A percentile compares a stretch with the other conserved stretches of the same genome.
Evolutionary conservation across 2,113 vertebrate species (phyloP).

Genomic region (Ellobius talpinus): DNA sequence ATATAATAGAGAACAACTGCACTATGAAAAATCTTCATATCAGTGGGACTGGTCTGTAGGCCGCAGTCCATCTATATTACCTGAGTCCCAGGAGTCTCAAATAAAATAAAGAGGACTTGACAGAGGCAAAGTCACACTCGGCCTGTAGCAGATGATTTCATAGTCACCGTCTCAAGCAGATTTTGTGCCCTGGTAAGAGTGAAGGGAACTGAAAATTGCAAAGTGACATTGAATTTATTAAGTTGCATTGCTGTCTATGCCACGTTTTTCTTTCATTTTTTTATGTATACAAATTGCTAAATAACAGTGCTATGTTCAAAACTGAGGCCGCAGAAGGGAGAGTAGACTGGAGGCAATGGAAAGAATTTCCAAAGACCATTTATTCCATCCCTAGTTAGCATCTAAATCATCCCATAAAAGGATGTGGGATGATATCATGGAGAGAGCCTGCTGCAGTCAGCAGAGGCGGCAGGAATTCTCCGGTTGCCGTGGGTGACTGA

Average conservation of each 20-base stretch:
- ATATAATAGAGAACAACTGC: neutral
- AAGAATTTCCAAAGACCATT: conserved; percentile 73
- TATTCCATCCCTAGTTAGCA: conserved; percentile 54
- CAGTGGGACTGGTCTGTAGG: neutral
- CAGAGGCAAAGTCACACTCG: neutral
- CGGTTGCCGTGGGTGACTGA: neutral
- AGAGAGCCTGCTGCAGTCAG: neutral
- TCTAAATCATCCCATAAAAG: conserved; percentile 55
- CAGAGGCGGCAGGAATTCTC: conserved; percentile 50
- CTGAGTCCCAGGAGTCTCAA: neutral
- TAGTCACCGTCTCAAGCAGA: neutral
- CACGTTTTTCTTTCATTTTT: no score
- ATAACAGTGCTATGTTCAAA: neutral
- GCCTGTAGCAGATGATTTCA: neutral
- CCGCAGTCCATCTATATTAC: neutral
- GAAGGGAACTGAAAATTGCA: conserved; percentile 29
- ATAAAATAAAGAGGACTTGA: neutral
- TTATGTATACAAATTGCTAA: neutral
- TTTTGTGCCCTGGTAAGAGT: neutral
- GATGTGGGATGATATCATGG: conserved; percentile 63
- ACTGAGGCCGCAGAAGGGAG: conserved; percentile 2
- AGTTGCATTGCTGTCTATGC: neutral
- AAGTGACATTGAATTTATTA: neutral
- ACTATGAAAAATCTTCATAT: neutral
- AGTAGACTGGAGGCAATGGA: conserved; percentile 51